phyloP scores from a whole-genome alignment of 2,113 vertebrate species.

The Mystacornis crossleyi region DNA sequence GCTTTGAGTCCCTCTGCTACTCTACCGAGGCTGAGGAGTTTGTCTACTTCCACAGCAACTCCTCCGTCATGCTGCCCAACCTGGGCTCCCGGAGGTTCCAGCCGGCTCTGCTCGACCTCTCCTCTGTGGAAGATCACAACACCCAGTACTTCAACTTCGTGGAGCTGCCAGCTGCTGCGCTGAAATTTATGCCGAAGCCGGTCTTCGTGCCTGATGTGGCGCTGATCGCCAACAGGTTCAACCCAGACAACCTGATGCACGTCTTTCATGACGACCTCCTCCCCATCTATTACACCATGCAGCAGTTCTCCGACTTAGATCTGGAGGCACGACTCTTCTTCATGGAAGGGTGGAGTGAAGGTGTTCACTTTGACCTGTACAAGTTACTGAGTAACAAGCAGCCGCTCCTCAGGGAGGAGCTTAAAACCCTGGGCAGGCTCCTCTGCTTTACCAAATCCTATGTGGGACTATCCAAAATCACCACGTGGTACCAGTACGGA shows the following conservation, averaged over 20 bases:
- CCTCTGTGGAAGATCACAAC: constrained; percentile 97
- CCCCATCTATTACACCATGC: constrained; percentile 94
- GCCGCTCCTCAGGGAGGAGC: constrained; percentile 90
- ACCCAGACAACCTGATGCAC: constrained; percentile 98
- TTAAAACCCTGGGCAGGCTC: constrained; percentile 89
- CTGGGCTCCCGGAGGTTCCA: constrained; percentile 94
- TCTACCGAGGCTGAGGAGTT: constrained; percentile 93
- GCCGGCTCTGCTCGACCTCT: constrained; percentile 92
- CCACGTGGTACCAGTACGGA: constrained; percentile 98
- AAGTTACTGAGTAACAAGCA: constrained; percentile 91
- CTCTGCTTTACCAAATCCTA: constrained; percentile 96
- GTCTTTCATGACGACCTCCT: constrained; percentile 96
- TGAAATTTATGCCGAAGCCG: constrained; percentile 93
- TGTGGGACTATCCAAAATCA: constrained; percentile 93
- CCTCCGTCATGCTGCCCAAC: constrained; percentile 93
- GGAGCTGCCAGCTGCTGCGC: constrained; percentile 89
- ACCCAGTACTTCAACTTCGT: constrained; percentile 98
- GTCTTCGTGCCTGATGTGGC: constrained; percentile 95
- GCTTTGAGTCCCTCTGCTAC: constrained; percentile 96
- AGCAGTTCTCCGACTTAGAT: constrained; percentile 89
- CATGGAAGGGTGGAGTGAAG: constrained; percentile 96
- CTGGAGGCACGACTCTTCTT: constrained; percentile 89
- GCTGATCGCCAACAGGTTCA: constrained; percentile 93
- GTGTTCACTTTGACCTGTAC: constrained; percentile 93
- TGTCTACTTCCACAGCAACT: constrained; percentile 94